Conservation (phyloP, 2,113 vertebrate species). For the Gavialis gangeticus region DNA sequence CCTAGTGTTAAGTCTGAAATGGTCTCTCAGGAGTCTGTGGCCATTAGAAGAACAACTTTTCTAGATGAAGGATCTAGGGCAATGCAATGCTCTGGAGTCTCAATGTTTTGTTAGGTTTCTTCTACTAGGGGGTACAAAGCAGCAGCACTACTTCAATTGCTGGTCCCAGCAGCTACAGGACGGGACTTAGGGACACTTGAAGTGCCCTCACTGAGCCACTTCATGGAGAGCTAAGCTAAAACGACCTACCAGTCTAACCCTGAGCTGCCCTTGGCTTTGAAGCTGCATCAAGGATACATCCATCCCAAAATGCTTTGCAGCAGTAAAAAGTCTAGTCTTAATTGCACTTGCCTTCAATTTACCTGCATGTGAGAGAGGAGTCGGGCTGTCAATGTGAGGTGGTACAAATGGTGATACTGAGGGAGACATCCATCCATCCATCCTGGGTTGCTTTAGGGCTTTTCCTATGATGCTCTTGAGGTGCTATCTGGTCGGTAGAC, state of each 20-base stretch:
- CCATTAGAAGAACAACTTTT: not conserved
- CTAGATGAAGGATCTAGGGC: not conserved
- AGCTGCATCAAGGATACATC: not conserved
- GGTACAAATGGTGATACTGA: not conserved
- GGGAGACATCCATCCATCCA: not conserved
- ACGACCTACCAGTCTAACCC: not conserved
- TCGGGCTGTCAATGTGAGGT: not conserved
- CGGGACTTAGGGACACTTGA: not conserved
- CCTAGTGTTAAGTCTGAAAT: too few relatives aligned
- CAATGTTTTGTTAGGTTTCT: not conserved
- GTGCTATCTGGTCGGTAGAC: not conserved
- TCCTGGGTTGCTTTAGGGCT: not conserved
- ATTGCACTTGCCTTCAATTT: too few relatives aligned
- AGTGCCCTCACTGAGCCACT: not conserved
- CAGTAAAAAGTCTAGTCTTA: not conserved
- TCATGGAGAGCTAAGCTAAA: not conserved
- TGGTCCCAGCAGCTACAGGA: not conserved
- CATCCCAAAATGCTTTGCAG: not conserved
- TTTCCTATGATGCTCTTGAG: not conserved
- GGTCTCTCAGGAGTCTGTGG: too few relatives aligned
- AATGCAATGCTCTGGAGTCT: not conserved
- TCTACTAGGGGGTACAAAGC: not conserved
- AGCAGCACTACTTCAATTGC: not conserved
- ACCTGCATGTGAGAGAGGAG: not conserved
- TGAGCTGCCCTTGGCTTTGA: not conserved